Evolutionary conservation across 2,888 invertebrate species (phyloP).

Genomic region (Ditula angustiorana): DNA sequence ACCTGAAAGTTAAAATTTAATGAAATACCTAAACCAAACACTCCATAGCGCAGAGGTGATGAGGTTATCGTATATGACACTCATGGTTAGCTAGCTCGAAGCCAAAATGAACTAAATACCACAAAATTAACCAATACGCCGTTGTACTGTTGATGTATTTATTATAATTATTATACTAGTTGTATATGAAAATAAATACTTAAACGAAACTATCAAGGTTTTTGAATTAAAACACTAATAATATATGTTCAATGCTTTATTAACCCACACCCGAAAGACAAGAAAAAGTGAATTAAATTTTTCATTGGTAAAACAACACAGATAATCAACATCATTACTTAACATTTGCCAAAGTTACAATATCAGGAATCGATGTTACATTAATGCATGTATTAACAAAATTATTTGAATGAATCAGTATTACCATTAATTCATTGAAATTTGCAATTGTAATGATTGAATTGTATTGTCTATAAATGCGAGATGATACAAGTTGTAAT

Average conservation of each 20-base stretch:
- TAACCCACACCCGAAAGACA: conserved; percentile 47
- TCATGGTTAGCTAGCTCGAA: neutral
- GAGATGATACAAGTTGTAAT: conserved; percentile 50
- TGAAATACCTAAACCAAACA: neutral
- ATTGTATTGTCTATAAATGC: conserved; percentile 57
- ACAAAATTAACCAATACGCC: conserved; percentile 64
- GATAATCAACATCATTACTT: conserved; percentile 40
- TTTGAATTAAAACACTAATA: conserved; percentile 36
- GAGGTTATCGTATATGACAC: neutral
- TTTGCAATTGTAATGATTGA: conserved; percentile 63
- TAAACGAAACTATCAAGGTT: conserved; percentile 49
- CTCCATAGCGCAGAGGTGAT: neutral
- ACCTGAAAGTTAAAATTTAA: neutral
- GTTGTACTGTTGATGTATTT: conserved; percentile 68
- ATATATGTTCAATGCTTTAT: conserved; percentile 54
- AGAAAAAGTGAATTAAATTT: conserved; percentile 52
- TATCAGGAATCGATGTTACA: conserved; percentile 41
- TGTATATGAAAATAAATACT: conserved; percentile 52
- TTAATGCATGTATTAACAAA: conserved; percentile 51
- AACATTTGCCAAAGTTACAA: conserved; percentile 57
- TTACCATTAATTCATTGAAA: conserved; percentile 72
- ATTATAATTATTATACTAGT: conserved; percentile 44
- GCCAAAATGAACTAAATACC: conserved; percentile 26
- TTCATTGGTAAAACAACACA: conserved; percentile 67
- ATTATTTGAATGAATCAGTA: conserved; percentile 60